Percentiles rank a stretch among this genome's conserved stretches.
These are phyloP conservation scores for Forbesichthys papilliferus DNA, from an alignment of 2,113 vertebrate genomes.

Conservation along the genomic window DNA sequence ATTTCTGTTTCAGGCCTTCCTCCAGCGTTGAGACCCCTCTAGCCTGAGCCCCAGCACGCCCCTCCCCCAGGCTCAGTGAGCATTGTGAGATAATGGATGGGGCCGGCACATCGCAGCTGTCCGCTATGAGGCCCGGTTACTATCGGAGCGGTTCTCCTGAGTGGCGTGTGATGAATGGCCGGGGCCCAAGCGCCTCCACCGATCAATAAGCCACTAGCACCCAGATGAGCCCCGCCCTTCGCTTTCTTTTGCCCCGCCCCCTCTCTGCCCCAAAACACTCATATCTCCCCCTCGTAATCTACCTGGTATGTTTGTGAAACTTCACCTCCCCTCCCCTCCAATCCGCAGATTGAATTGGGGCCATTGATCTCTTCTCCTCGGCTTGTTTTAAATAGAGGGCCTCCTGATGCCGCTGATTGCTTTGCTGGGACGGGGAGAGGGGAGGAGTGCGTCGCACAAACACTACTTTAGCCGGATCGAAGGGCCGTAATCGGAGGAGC, in stretches of 20 bases:
- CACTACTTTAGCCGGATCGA: constrained; percentile 68
- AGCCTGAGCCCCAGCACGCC: constrained; percentile 9
- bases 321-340: constrained; percentile 53
- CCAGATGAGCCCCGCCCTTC: constrained; percentile 64
- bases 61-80: constrained; percentile 28
- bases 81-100: constrained; percentile 74
- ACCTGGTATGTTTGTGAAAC: constrained; percentile 63
- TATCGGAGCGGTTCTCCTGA: constrained; percentile 78
- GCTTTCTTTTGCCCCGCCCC: constrained; percentile 24
- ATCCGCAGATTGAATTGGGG: constrained; percentile 55
- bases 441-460: constrained; percentile 32
- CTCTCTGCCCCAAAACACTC: constrained; percentile 37
- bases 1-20: constrained; percentile 43
- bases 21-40: constrained; percentile 24
- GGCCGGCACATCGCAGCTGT: constrained; percentile 62
- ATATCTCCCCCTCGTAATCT: constrained; percentile 62
- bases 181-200: constrained; percentile 67
- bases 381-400: constrained; percentile 72
- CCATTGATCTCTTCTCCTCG: constrained; percentile 69
- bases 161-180: constrained; percentile 78
- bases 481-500: constrained; percentile 67
- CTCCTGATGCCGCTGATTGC: constrained; percentile 63
- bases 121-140: constrained; percentile 54
- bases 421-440: constrained; percentile 28
- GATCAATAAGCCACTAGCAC: constrained; percentile 79